Evolutionary conservation across 2,113 vertebrate genomes (phyloP), one percentile per base, ranked within the genome.

Genomic region (Xenus cinereus): DNA sequence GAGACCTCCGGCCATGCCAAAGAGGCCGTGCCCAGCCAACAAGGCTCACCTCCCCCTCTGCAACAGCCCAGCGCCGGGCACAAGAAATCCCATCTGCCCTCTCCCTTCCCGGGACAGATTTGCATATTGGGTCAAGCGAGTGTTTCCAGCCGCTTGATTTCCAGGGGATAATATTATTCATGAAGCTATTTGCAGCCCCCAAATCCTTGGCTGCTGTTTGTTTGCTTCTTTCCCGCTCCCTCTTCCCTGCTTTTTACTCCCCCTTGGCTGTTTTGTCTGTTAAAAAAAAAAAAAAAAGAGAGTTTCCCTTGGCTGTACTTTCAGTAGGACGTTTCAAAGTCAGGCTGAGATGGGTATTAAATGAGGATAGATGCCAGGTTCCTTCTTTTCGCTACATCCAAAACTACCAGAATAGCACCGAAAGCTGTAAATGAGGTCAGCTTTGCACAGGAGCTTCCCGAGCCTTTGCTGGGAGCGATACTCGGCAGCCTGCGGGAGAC

Each of bases 311-410:
- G 86, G 87, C 94, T 95, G 84, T 85, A 43, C 78, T 91, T 91
- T 66, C 32, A 75, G 75, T 72, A 96, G 91, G 94, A 83, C 95
- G 26, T 96, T 96, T 94, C 87, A 97, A 97, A 97, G 95, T 95
- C 94, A 96, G 84, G 66, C 92, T 95, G 82, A 92, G 87, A 93
- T 73, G 74, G 66, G 82, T 91, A 90, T 69, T 94, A 98, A 97
- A 97, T 79, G 94, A 97, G 95, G 94, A 97, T 97, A 94, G 94
- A 97, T 95, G 94, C 94, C 96, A 87, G 94, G 89, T 75, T 97
- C 89, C 91, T 92, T 17, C 18, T 82, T 87, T 89, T 95, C 9
- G 4, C 94, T 93, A 68, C 92, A 83, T 88, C 90, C 89, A 79
- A 82, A 96, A 85, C 95, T 91, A 84, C 95, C 79, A 96, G 96